These are phyloP conservation scores for Sinotaia quadrata DNA, from an alignment of 2,888 invertebrate genomes.

Conservation along the genomic window DNA sequence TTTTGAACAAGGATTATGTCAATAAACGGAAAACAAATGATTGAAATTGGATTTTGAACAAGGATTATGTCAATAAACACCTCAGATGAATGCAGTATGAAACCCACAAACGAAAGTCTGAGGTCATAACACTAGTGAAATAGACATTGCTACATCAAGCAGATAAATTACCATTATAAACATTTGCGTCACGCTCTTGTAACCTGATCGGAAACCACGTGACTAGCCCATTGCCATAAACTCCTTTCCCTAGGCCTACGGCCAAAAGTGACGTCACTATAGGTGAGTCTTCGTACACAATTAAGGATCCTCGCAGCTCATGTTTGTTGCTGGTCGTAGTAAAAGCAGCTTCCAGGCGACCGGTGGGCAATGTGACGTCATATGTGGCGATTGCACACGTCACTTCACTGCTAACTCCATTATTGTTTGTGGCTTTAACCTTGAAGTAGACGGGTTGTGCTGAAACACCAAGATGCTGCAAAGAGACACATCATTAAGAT, in stretches of 20 bases:
- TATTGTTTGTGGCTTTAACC: constrained; percentile 50
- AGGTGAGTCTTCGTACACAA: constrained; percentile 49
- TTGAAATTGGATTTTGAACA: too few relatives aligned
- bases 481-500: not conserved
- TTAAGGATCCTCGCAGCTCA: constrained; percentile 42
- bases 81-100: too few relatives aligned
- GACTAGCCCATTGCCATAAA: not conserved
- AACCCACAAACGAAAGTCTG: too few relatives aligned
- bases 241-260: constrained; percentile 39
- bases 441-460: constrained; percentile 52
- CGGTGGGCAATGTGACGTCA: constrained; percentile 52
- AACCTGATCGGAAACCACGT: too few relatives aligned
- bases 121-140: too few relatives aligned
- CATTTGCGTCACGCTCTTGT: too few relatives aligned
- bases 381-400: constrained; percentile 49
- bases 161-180: too few relatives aligned
- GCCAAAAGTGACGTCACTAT: constrained; percentile 21
- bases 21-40: too few relatives aligned
- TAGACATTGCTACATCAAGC: too few relatives aligned
- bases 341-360: constrained; percentile 46
- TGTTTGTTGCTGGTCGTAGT: constrained; percentile 45
- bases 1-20: too few relatives aligned
- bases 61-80: too few relatives aligned
- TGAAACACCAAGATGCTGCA: constrained; percentile 10
- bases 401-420: constrained; percentile 42